Conservation (phyloP, 1,140 invertebrate genomes). For the Pararge aegeria region DNA sequence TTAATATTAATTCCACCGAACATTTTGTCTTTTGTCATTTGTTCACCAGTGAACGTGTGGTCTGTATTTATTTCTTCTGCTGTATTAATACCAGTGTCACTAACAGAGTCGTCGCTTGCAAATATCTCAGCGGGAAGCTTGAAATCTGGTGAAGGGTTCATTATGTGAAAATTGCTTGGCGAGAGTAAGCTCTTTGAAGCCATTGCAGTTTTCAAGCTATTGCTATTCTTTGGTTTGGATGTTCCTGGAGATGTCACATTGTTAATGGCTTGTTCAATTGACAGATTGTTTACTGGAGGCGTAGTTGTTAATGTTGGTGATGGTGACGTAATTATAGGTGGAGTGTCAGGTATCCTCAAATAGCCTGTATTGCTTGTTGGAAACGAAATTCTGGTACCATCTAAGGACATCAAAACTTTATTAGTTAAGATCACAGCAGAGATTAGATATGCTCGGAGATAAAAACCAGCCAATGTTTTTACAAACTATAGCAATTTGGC, state of each 20-base stretch:
- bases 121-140: conserved; percentile 73
- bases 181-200: conserved; percentile 39
- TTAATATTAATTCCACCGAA: conserved; percentile 71
- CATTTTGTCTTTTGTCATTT: conserved; percentile 63
- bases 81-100: conserved; percentile 50
- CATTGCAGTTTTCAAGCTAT: conserved; percentile 31
- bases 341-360: conserved; percentile 36
- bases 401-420: conserved; percentile 37
- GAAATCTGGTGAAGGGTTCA: conserved; percentile 62
- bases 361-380: conserved; percentile 33
- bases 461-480: too few relatives aligned
- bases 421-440: too few relatives aligned
- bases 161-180: conserved; percentile 52
- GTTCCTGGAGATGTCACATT: conserved; percentile 41
- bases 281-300: conserved; percentile 42
- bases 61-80: conserved; percentile 53
- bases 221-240: conserved; percentile 43
- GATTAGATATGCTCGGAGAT: too few relatives aligned
- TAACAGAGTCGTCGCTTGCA: conserved; percentile 71
- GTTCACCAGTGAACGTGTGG: conserved; percentile 35
- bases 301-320: conserved; percentile 48
- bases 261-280: conserved; percentile 42
- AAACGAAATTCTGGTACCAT: conserved; percentile 43
- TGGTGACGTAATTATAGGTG: conserved; percentile 51
- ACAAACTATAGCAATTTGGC: too few relatives aligned